phyloP scores from a whole-genome alignment of 2,113 vertebrate genomes.

The Mormyrus lacerda region DNA sequence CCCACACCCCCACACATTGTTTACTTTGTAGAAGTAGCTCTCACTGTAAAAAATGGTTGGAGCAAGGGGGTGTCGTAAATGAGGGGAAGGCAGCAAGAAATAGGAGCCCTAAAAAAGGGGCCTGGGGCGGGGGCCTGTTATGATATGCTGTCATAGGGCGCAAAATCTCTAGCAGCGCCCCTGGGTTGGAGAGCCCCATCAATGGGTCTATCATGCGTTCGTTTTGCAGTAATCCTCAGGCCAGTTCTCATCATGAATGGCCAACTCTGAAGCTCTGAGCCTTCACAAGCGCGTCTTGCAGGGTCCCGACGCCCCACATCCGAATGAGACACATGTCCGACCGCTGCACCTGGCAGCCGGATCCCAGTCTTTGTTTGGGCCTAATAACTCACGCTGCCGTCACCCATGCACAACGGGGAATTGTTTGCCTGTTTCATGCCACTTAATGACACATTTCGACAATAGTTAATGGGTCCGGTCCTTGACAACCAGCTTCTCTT shows the following conservation, averaged over 20 bases:
- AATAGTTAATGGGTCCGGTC: conserved; percentile 19
- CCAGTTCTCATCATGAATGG: neutral
- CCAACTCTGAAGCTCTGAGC: neutral
- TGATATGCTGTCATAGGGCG: neutral
- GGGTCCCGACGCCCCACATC: neutral
- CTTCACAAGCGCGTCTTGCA: neutral
- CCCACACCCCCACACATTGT: too few relatives aligned
- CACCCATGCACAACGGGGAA: conserved; percentile 1
- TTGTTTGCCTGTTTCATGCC: neutral
- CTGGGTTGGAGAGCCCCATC: neutral
- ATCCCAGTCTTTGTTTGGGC: conserved; percentile 5
- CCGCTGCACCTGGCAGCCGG: neutral
- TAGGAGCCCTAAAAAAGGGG: neutral
- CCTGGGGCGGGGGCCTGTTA: neutral
- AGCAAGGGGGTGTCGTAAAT: neutral
- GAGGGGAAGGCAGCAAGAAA: neutral
- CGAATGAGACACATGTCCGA: neutral
- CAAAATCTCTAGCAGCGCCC: neutral
- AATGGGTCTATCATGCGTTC: neutral
- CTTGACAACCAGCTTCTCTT: conserved; percentile 19
- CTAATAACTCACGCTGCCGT: conserved; percentile 9
- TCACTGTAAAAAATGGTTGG: neutral
- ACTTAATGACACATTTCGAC: conserved; percentile 19
- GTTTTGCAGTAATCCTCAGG: neutral
- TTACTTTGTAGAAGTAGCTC: neutral